Percentiles rank a stretch among this genome's conserved stretches.
Conservation (phyloP, 2,113 vertebrate species). For the Solenodon paradoxus region DNA sequence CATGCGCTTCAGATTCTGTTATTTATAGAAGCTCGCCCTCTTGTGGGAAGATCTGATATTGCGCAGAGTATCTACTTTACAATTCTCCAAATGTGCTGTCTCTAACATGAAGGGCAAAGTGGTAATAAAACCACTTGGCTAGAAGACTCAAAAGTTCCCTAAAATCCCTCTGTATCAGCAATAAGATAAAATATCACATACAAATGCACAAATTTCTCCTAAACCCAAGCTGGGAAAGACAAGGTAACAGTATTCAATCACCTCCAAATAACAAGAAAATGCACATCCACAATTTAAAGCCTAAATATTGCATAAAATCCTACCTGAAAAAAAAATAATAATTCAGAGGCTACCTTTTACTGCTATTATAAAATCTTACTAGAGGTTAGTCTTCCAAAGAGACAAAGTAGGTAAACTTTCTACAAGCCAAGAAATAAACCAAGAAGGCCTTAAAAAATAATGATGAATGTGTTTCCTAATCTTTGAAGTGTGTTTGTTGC, state of each 20-base stretch:
- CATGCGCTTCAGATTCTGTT: background rate
- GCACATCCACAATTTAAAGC: background rate
- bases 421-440: background rate
- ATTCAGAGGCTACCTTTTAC: background rate
- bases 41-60: background rate
- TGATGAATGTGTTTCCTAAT: background rate
- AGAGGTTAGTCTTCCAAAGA: background rate
- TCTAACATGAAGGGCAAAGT: background rate
- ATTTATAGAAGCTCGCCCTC: background rate
- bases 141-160: background rate
- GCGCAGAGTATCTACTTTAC: background rate
- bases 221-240: background rate
- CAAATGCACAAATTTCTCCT: background rate
- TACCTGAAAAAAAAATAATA: constrained; percentile 4
- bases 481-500: background rate
- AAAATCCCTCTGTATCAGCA: background rate
- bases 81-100: background rate
- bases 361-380: background rate
- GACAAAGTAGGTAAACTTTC: background rate
- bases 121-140: background rate
- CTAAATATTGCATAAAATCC: background rate
- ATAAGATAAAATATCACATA: background rate
- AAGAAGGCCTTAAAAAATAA: background rate
- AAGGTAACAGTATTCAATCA: background rate
- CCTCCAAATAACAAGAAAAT: background rate